These are phyloP conservation scores for Manacus vitellinus DNA, from an alignment of 2,113 vertebrate genomes.

Conservation along the genomic window DNA sequence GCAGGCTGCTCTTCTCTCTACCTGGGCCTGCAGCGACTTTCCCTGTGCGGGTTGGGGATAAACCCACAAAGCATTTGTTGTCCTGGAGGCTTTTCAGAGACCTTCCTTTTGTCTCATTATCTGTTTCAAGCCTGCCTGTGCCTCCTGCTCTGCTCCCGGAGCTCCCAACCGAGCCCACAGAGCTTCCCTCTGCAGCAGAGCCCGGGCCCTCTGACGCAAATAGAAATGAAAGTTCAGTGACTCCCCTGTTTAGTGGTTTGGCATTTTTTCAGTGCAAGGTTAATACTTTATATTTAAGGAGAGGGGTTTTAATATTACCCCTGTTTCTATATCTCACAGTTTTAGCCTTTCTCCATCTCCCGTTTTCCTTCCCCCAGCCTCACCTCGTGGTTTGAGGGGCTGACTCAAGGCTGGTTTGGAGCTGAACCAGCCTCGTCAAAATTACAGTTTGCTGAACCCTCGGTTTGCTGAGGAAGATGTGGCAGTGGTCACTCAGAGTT, in stretches of 20 bases:
- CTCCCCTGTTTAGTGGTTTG: conserved; percentile 50
- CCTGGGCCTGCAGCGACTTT: not conserved
- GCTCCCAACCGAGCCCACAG: not conserved
- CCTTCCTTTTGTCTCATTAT: not conserved
- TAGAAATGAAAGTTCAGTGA: not conserved
- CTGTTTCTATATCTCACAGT: not conserved
- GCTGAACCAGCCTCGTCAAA: not conserved
- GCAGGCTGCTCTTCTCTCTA: not conserved
- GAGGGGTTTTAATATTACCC: not conserved
- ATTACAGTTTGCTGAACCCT: not conserved
- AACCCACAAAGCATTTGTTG: not conserved
- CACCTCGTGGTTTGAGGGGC: not conserved
- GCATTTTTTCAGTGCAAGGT: not conserved
- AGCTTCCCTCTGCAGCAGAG: not conserved
- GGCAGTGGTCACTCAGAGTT: not conserved
- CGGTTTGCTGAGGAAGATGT: not conserved
- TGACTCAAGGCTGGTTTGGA: not conserved
- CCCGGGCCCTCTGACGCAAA: not conserved
- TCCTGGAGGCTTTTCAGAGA: not conserved
- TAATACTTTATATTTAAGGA: not conserved
- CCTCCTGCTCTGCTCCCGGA: not conserved
- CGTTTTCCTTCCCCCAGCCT: not conserved
- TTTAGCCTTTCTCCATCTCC: not conserved
- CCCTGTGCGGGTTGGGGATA: not conserved
- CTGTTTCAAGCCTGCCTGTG: not conserved